Percentiles rank a stretch among this genome's conserved stretches.
Conservation (phyloP, 2,888 invertebrate genomes). For the Sycophila texana region DNA sequence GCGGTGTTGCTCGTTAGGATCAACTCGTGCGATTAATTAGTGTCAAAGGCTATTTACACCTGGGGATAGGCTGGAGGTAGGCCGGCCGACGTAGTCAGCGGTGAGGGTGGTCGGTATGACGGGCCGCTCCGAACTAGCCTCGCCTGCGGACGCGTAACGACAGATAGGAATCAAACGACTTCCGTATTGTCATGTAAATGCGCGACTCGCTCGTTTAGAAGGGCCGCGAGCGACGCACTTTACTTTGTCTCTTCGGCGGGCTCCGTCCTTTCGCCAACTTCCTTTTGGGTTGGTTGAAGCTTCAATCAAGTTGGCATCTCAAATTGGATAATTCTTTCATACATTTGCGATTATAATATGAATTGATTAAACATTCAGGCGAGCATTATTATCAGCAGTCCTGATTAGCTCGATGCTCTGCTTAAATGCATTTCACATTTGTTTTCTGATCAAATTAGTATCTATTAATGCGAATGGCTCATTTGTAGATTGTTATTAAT, state of each 20-base stretch:
- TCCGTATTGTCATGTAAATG: slow-evolving; percentile 66
- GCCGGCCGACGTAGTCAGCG: too few relatives aligned
- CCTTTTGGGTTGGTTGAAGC: background rate
- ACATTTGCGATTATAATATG: slow-evolving; percentile 66
- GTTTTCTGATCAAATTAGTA: too few relatives aligned
- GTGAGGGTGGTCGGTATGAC: background rate
- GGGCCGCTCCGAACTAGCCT: background rate
- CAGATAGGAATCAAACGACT: slow-evolving; percentile 63
- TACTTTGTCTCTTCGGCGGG: background rate
- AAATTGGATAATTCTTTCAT: too few relatives aligned
- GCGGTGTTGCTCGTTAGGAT: slow-evolving; percentile 58
- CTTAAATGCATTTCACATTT: too few relatives aligned
- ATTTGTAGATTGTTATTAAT: background rate
- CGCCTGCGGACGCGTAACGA: slow-evolving; percentile 15
- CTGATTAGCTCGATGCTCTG: background rate
- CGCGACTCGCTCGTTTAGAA: slow-evolving; percentile 10
- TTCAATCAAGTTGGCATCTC: slow-evolving; percentile 1
- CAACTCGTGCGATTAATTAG: slow-evolving; percentile 66
- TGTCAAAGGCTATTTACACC: slow-evolving; percentile 61
- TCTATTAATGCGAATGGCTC: too few relatives aligned
- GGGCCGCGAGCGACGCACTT: slow-evolving; percentile 20
- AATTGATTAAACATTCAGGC: slow-evolving; percentile 39
- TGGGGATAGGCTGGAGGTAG: slow-evolving; percentile 34
- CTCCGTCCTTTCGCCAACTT: background rate
- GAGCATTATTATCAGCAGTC: too few relatives aligned